A percentile compares a stretch with the other conserved stretches of the same genome.
phyloP scores from a whole-genome alignment of 2,113 vertebrate species.

The Zosterops pallidus region DNA sequence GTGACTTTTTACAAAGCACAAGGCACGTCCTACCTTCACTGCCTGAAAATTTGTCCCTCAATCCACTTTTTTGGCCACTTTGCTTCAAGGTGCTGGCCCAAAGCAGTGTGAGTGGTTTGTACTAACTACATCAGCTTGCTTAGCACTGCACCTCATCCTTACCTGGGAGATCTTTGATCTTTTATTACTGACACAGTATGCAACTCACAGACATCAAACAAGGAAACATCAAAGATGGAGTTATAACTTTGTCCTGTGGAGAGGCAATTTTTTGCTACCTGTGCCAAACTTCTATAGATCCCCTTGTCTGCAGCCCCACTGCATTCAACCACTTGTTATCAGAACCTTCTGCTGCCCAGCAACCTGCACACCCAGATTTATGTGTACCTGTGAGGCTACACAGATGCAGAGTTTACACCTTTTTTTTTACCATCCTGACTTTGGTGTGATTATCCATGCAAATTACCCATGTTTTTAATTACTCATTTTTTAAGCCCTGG shows the following conservation, averaged over 20 bases:
- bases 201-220: slow-evolving; percentile 4
- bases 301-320: neutral
- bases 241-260: neutral
- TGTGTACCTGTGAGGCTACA: neutral
- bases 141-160: neutral
- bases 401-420: neutral
- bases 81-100: neutral
- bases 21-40: neutral
- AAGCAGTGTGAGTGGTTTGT: neutral
- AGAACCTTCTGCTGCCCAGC: neutral
- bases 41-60: neutral
- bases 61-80: rapidly evolving
- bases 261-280: neutral
- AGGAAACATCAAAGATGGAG: neutral
- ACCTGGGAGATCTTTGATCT: slow-evolving; percentile 1
- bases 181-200: neutral
- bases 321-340: neutral
- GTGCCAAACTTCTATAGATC: neutral
- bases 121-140: neutral
- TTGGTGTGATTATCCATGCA: neutral
- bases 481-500: neutral
- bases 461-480: neutral
- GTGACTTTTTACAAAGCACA: neutral
- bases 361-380: neutral
- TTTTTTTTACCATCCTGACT: neutral